Evolutionary conservation across 2,888 invertebrate genomes (phyloP).

Genomic region (Eristalis intricaria): DNA sequence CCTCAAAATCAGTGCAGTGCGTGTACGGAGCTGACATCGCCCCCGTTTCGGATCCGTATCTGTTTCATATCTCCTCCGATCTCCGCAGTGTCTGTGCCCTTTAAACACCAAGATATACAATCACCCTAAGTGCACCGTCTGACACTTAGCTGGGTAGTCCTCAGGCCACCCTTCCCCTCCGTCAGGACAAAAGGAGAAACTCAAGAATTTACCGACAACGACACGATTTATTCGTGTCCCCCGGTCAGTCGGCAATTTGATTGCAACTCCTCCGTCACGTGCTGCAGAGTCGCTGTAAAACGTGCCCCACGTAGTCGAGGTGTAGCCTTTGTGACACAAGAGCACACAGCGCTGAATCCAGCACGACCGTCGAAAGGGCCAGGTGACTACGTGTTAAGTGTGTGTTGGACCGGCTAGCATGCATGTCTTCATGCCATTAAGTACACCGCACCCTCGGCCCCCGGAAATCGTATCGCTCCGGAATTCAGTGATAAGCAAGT

Average conservation of each 20-base stretch:
- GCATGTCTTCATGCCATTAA: conserved; percentile 62
- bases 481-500: neutral
- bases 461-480: neutral
- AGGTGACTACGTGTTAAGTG: conserved; percentile 59
- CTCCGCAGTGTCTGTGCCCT: neutral
- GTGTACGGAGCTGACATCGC: neutral
- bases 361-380: conserved; percentile 24
- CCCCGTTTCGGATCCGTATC: neutral
- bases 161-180: neutral
- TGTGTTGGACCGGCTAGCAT: conserved; percentile 28
- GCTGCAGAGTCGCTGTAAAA: neutral
- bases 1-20: neutral
- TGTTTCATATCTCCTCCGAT: neutral
- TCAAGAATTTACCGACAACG: neutral
- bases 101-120: neutral
- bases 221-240: neutral
- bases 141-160: neutral
- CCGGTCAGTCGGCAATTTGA: neutral
- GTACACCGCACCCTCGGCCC: conserved; percentile 6
- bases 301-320: neutral
- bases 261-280: neutral
- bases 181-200: neutral
- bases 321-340: neutral
- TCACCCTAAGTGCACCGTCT: neutral
- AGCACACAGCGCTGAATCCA: neutral